A percentile compares a stretch with the other conserved stretches of the same genome.
These are phyloP conservation scores for Callaeas wilsoni DNA, from an alignment of 2,113 vertebrate genomes.

Conservation along the genomic window DNA sequence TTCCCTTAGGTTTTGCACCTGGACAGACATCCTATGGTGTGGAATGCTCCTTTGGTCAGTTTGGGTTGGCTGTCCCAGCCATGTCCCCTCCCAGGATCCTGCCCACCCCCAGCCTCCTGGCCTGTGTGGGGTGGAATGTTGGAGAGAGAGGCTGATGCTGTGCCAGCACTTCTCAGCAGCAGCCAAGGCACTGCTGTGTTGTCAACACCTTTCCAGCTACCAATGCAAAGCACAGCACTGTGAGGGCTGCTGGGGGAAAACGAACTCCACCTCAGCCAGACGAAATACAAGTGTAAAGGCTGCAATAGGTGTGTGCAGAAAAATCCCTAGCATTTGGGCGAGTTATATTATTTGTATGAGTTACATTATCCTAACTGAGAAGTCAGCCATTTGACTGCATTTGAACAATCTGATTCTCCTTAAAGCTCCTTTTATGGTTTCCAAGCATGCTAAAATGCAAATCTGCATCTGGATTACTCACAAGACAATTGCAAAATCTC, in stretches of 20 bases:
- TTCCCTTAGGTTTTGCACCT: background rate
- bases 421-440: background rate
- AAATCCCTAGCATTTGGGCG: background rate
- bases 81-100: background rate
- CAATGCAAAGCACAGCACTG: background rate
- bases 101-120: background rate
- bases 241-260: background rate
- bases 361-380: background rate
- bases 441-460: background rate
- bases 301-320: background rate
- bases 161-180: background rate
- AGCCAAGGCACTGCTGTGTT: background rate
- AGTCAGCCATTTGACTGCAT: background rate
- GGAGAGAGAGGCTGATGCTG: background rate
- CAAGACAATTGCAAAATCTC: background rate
- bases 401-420: background rate
- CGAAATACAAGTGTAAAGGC: background rate
- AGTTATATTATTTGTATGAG: background rate
- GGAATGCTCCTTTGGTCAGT: background rate
- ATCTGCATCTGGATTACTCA: background rate
- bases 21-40: background rate
- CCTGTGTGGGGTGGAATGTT: background rate
- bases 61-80: background rate
- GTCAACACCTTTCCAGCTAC: background rate
- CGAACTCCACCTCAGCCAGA: background rate